Evolutionary conservation across 1,140 invertebrate genomes (phyloP), one percentile per base, ranked within the genome.

Genomic region (Rhagoletis zephyria): DNA sequence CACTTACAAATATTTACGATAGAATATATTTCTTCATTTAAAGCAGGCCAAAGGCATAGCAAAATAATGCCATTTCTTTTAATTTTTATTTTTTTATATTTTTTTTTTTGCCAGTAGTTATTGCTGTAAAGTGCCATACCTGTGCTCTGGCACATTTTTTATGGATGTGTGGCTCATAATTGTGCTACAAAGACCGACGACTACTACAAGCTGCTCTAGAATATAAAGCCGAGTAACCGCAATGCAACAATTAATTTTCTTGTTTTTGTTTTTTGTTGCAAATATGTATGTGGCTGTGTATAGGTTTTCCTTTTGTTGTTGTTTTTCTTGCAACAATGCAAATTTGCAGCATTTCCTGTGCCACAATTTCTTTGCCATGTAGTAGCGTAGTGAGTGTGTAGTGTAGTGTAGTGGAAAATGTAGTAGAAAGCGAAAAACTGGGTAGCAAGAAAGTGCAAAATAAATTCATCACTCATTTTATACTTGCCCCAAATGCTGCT

Each of bases 391-490:
- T 63, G 40, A 42, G 10, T n/a, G 48, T 60, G 77, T 60, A 59
- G 81, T 60, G 77, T 60, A 59, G 81, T 59, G 81, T 40, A 19
- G 59, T 42, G 4, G 60, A 61, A 48, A 86, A 63, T 30, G 30
- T 63, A 42, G 40, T 63, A 42, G 14, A 48, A 61, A 86, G 51
- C 59, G 30, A 60, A 86, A 86, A 86, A 86, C 14, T 63, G 59
- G 40, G 61, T 61, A 30, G 85, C 30, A 86, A 86, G 61, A 86
- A 86, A 86, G 45, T 63, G 42, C 85, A 86, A 86, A 86, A 86
- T 86, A 86, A 61, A 86, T 86, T 42, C 74, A 81, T 81, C 74
- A 81, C 74, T 56, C 74, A 81, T 81, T 81, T 81, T 81, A 56
- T 81, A 81, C 74, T 81, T 81, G 74, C 74, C 74, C 74, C 74